Percentiles rank a stretch among this genome's conserved stretches.
Conservation (phyloP, 2,888 invertebrate species). For the Xylophagus ater region DNA sequence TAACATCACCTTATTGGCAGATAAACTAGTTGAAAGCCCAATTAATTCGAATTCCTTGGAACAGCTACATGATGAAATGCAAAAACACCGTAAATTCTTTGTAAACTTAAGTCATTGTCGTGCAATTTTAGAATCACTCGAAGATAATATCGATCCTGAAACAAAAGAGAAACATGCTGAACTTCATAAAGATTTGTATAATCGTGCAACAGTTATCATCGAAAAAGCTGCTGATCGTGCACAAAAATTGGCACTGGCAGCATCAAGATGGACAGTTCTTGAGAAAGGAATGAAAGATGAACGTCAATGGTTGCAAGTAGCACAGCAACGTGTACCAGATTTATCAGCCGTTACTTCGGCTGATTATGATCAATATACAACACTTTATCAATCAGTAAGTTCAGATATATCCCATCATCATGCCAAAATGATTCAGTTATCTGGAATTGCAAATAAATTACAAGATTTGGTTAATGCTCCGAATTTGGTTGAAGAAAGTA, state of each 20-base stretch:
- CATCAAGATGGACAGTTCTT: conserved; percentile 70
- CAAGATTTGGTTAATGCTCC: conserved; percentile 65
- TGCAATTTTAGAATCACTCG: conserved; percentile 73
- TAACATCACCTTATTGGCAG: conserved; percentile 75
- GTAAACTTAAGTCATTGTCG: conserved; percentile 79
- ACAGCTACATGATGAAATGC: conserved; percentile 80
- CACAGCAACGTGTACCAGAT: conserved; percentile 73
- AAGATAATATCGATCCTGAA: conserved; percentile 70
- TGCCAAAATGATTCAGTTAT: conserved; percentile 61
- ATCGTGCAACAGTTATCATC: conserved; percentile 61
- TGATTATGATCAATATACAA: conserved; percentile 76
- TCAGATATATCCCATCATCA: conserved; percentile 71
- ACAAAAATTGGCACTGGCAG: conserved; percentile 74
- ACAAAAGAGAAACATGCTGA: conserved; percentile 61
- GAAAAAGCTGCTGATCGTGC: conserved; percentile 72
- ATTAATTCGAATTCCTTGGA: conserved; percentile 63
- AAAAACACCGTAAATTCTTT: conserved; percentile 80
- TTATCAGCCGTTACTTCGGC: conserved; percentile 67
- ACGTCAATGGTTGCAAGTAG: conserved; percentile 70
- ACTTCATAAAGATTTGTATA: conserved; percentile 65
- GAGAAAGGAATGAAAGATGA: conserved; percentile 77
- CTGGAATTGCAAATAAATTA: conserved; percentile 59
- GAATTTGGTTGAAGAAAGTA: conserved; percentile 61
- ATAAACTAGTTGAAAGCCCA: conserved; percentile 65
- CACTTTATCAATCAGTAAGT: conserved; percentile 67